Evolutionary conservation across 2,797 vertebrate genomes (phyloP), one percentile per base, ranked within the genome.

Genomic region (Taeniopygia guttata): DNA sequence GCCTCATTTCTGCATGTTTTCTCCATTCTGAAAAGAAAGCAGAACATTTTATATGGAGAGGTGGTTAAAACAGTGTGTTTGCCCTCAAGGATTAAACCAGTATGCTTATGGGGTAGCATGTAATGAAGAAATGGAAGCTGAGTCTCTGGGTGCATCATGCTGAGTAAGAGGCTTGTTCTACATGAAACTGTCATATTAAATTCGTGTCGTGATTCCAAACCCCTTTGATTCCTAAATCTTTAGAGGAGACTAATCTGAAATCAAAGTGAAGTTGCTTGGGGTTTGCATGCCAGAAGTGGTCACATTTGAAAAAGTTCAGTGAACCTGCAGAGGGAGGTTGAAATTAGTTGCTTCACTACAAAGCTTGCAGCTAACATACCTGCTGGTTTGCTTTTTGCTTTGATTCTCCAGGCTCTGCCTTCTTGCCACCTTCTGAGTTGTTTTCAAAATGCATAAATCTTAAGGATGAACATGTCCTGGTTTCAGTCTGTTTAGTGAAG

Each of bases 151-250:
- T 96, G 92, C 94, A 91, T 96, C 98, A 97, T 80, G 97, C 98
- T 98, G 98, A 97, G 98, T 97, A 96, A 94, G 97, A 97, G 95
- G 98, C 98, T 97, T 98, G 68, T 98, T 98, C 97, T 98, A 98
- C 98, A 98, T 83, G 96, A 97, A 98, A 97, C 98, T 99, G 99
- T 99, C 99, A 98, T 98, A 97, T 98, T 98, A 97, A 97, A 99
- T 99, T 98, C 97, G 97, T 99, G 98, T 98, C 94, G 79, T 91
- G 56, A 94, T 87, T 97, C 95, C 96, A 92, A 87, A 97, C 97
- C 95, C 97, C 98, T 99, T 99, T 98, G 98, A 99, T 98, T 98
- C 97, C 93, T 97, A 98, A 97, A 97, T 97, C 97, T 98, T 95
- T 95, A 97, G 97, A 97, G 97, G 96, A 98, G 97, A 96, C 97